Percentiles rank a stretch among this genome's conserved stretches.
These are phyloP conservation scores for Oscheius sp. DNA, from an alignment of 2,888 invertebrate genomes.

Conservation along the genomic window DNA sequence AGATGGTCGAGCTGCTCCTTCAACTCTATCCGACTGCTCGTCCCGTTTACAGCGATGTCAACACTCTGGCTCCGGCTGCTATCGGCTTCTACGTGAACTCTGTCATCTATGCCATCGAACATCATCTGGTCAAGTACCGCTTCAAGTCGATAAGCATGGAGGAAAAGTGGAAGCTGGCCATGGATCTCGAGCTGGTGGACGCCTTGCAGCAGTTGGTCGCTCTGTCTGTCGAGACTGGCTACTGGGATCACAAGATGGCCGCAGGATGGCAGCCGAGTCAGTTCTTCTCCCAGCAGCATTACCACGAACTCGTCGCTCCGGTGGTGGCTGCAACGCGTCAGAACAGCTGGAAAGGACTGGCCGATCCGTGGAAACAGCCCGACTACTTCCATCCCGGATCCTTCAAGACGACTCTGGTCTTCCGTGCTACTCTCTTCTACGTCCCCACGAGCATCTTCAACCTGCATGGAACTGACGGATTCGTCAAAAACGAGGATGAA, in stretches of 20 bases:
- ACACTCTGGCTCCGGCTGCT: conserved; percentile 49
- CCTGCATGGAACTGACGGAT: conserved; percentile 46
- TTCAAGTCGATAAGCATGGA: conserved; percentile 43
- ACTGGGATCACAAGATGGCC: conserved; percentile 54
- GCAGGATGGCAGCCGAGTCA: conserved; percentile 54
- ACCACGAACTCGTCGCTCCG: conserved; percentile 58
- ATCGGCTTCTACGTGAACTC: conserved; percentile 48
- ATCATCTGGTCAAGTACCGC: conserved; percentile 54
- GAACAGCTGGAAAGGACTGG: no score
- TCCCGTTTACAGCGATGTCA: conserved; percentile 55
- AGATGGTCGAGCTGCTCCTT: conserved; percentile 57
- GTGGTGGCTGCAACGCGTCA: conserved; percentile 38
- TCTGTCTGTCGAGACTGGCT: conserved; percentile 43
- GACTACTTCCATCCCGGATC: conserved; percentile 23
- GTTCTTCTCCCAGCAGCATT: conserved; percentile 48
- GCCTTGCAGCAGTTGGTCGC: conserved; percentile 44
- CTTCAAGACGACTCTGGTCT: conserved; percentile 41
- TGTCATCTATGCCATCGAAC: conserved; percentile 42
- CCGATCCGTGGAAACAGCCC: conserved; percentile 12
- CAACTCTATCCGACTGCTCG: conserved; percentile 60
- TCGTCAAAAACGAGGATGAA: conserved; percentile 31
- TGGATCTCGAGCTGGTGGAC: conserved; percentile 38
- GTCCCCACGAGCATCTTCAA: conserved; percentile 57
- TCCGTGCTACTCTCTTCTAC: conserved; percentile 54
- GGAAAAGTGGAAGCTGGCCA: conserved; percentile 42